Base-by-base conservation (phyloP, 1,140 invertebrate species). In the Scaptomyza hsui region DNA sequence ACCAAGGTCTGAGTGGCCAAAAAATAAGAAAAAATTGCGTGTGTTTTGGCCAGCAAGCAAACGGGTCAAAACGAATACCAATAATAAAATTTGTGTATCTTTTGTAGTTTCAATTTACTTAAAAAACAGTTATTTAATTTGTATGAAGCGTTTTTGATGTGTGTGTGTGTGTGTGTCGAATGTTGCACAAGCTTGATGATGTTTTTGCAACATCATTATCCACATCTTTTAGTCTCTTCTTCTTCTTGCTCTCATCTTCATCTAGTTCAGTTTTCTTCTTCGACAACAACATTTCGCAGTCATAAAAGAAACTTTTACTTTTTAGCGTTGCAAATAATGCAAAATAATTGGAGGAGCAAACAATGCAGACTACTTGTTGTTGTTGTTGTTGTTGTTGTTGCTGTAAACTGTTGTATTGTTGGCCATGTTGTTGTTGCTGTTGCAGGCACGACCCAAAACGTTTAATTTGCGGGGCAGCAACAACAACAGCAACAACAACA, bases 271-370 rank as follows among this genome's bases (percentile, higher is more conserved):
- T 71, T 71, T n/a, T n/a, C n/a, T n/a, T 71, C 60, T 63, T 70
- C 49, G 59, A 62, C 32, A 37, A 37, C 10, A 48, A 39, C 21
- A 49, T 57, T 64, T 64, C 61, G 68, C 47, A 71, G 61, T 65
- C 52, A 65, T 71, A 65, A 72, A 67, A 53, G 47, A 60, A 67
- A 72, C 69, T 72, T 72, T 72, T 72, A 72, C 69, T 72, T 72
- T 52, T 72, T 72, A 7, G 26, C 62, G 39, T 60, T 67, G 62
- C 53, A 60, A 67, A 59, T 72, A 71, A 71, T 71, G 61, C 61
- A 65, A 60, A 60, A 72, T 67, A 72, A 67, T 67, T 67, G 63
- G 62, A 48, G 45, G 32, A 29, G 49, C 69, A 72, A 24, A 67
- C 69, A 72, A 65, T 51, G 64, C 19, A 45, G 64, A 60, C n/a